These are phyloP conservation scores for Lepus timidus DNA, from an alignment of 2,113 vertebrate genomes.

Conservation along the genomic window DNA sequence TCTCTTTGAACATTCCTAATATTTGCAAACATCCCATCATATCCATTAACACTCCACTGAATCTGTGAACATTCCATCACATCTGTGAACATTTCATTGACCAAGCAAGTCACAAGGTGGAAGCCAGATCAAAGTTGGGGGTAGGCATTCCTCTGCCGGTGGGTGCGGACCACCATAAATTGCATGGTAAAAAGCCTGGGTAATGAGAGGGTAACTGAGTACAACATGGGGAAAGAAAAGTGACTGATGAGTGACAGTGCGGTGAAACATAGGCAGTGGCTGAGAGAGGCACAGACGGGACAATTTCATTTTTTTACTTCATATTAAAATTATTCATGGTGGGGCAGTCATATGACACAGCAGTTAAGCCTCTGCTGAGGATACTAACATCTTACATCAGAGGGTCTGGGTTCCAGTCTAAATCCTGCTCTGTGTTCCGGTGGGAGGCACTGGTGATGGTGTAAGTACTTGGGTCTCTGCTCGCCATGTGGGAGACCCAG, in stretches of 20 bases:
- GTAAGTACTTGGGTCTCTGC: no score
- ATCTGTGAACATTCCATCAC: neutral
- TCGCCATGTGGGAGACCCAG: no score
- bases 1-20: no score
- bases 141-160: neutral
- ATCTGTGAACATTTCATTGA: neutral
- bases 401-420: no score
- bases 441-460: no score
- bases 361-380: no score
- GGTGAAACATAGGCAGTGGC: neutral
- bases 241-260: neutral
- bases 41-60: no score
- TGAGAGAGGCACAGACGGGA: neutral
- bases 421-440: no score
- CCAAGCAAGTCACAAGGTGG: neutral
- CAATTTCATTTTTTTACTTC: neutral
- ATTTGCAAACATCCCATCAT: no score
- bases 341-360: no score
- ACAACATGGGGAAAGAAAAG: neutral
- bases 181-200: neutral
- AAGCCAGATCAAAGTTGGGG: neutral
- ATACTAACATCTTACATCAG: no score
- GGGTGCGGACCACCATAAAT: neutral
- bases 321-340: constrained; percentile 14
- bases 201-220: neutral